Evolutionary conservation across 2,113 vertebrate genomes (phyloP), one percentile per base, ranked within the genome.

Genomic region (Danionella cerebrum): DNA sequence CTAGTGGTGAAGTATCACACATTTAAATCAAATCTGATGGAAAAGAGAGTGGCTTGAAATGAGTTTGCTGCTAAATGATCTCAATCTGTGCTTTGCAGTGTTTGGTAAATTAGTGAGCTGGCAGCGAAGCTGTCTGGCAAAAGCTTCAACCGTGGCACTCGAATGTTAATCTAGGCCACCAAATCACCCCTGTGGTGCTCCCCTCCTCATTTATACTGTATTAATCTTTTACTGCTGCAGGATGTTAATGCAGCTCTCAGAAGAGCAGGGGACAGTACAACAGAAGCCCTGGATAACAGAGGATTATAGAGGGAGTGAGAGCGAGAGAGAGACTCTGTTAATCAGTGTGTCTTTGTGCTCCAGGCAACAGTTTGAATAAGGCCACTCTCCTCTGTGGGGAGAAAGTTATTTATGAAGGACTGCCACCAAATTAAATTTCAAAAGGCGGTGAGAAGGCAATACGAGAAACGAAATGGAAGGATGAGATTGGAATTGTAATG

Each of bases 391-490:
- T 72, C 63, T 4, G 19, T 29, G 45, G 44, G 54, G 42, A 47
- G 53, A 21, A 63, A 51, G 62, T 70, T 74, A 70, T 70, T 74
- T 70, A 74, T 70, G 47, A 74, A 74, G 67, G 39, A 60, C 65
- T 66, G 67, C 62, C 54, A 62, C 38, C 62, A 74, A 74, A 74
- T 74, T 74, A 62, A 66, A 74, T 70, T 70, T 70, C 50, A 74
- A 36, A 70, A 59, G 69, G 18, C 47, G 48, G 45, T 18, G 60
- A 53, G 42, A 54, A 60, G 47, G 72, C 62, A 66, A 70, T 54
- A 60, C 60, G 50, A 51, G 25, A 16, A n/a, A 38, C 12, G 45
- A 60, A 70, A 66, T 70, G 41, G 31, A 54, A 66, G 67, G 29
- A 24, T 66, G 67, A 74, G 42, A 70, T 66, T 60, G 45, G 60